Evolutionary conservation across 2,888 invertebrate genomes (phyloP).

Genomic region (Ennomos fuscantarius): DNA sequence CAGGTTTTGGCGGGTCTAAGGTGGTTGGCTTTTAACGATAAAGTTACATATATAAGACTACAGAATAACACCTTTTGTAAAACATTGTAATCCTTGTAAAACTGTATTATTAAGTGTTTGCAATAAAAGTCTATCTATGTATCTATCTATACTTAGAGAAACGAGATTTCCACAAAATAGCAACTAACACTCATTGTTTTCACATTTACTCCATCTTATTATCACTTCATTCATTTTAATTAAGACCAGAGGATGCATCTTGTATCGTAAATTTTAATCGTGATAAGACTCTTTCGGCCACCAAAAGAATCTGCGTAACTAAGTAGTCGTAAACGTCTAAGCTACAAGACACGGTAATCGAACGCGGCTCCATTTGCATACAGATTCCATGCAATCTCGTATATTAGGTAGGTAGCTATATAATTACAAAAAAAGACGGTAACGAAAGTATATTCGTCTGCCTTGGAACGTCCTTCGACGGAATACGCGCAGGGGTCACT

Average conservation of each 20-base stretch:
- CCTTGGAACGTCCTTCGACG: constrained; percentile 56
- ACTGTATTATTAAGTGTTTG: no score
- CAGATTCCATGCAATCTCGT: constrained; percentile 50
- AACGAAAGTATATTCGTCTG: constrained; percentile 38
- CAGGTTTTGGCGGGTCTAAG: no score
- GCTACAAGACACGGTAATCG: constrained; percentile 57
- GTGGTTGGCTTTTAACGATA: no score
- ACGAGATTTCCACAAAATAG: no score
- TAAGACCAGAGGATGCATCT: constrained; percentile 8
- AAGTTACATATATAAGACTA: no score
- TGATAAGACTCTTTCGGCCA: constrained; percentile 24
- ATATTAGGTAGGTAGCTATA: constrained; percentile 35
- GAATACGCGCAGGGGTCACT: constrained; percentile 29
- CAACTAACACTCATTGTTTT: not conserved
- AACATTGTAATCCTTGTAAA: no score
- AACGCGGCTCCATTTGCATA: constrained; percentile 60
- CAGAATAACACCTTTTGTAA: no score
- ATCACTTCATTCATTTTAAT: constrained; percentile 23
- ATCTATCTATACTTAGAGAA: no score
- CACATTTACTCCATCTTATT: constrained; percentile 25
- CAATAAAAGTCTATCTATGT: no score
- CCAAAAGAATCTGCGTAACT: constrained; percentile 57
- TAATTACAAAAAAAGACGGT: constrained; percentile 48
- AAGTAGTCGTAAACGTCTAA: constrained; percentile 62
- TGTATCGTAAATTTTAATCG: constrained; percentile 6